Conservation (phyloP, 2,113 vertebrate genomes). For the Ranitomeya variabilis region DNA sequence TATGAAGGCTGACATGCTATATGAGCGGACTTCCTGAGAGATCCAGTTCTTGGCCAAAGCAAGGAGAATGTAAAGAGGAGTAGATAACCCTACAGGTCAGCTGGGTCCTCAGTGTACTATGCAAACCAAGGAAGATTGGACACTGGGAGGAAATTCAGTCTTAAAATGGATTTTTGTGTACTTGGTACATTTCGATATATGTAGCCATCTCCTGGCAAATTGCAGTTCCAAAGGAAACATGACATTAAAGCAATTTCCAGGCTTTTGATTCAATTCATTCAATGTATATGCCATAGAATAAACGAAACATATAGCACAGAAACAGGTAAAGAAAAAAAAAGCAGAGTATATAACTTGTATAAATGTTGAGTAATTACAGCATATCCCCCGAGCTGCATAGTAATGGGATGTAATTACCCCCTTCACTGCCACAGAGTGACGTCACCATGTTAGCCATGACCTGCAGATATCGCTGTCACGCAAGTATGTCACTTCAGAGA, state of each 20-base stretch:
- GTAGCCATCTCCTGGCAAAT: slow-evolving; percentile 3
- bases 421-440: slow-evolving; percentile 45
- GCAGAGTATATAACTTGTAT: neutral
- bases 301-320: neutral
- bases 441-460: neutral
- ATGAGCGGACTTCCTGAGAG: neutral
- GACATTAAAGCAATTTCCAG: slow-evolving; percentile 15
- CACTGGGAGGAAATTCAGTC: neutral
- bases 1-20: neutral
- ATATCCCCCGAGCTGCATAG: neutral
- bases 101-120: slow-evolving; percentile 39
- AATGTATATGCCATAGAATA: neutral
- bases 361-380: neutral
- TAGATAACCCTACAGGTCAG: neutral
- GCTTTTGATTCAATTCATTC: neutral
- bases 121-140: slow-evolving; percentile 11
- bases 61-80: neutral
- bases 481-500: slow-evolving; percentile 1
- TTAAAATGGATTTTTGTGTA: neutral
- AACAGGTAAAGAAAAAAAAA: neutral
- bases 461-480: neutral
- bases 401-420: slow-evolving; percentile 7
- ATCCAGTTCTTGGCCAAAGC: neutral
- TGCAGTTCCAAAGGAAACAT: slow-evolving; percentile 27
- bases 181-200: neutral